Conservation (phyloP, 2,888 invertebrate genomes). For the Mystacides longicornis region DNA sequence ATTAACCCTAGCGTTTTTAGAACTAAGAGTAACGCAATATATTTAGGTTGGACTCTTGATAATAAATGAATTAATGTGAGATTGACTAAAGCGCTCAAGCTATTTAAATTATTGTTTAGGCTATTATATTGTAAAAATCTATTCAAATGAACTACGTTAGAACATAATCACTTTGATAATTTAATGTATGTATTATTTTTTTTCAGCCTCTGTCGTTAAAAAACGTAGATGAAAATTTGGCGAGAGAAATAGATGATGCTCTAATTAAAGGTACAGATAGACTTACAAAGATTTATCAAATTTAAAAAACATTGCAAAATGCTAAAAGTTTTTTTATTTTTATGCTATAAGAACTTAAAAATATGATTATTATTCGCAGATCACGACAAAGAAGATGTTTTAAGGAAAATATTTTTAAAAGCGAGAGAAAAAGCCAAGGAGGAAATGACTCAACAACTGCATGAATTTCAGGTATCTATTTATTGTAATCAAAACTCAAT, state of each 20-base stretch:
- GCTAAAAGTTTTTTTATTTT: no score
- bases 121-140: not conserved
- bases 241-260: conserved; percentile 83
- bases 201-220: conserved; percentile 69
- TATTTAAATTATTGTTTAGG: not conserved
- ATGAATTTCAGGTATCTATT: conserved; percentile 53
- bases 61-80: no score
- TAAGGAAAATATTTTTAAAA: conserved; percentile 83
- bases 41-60: not conserved
- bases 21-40: no score
- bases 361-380: conserved; percentile 39
- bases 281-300: no score
- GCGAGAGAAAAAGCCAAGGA: conserved; percentile 78
- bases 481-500: no score
- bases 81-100: no score
- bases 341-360: no score
- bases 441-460: conserved; percentile 70
- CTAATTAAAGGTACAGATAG: conserved; percentile 61
- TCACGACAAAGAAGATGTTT: conserved; percentile 81
- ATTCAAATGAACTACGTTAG: no score
- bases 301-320: no score
- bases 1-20: no score
- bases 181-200: conserved; percentile 14
- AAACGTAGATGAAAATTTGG: conserved; percentile 79
- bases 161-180: no score